These are phyloP conservation scores for Urocyon cinereoargenteus DNA, from an alignment of 2,797 vertebrate species.

Conservation along the genomic window DNA sequence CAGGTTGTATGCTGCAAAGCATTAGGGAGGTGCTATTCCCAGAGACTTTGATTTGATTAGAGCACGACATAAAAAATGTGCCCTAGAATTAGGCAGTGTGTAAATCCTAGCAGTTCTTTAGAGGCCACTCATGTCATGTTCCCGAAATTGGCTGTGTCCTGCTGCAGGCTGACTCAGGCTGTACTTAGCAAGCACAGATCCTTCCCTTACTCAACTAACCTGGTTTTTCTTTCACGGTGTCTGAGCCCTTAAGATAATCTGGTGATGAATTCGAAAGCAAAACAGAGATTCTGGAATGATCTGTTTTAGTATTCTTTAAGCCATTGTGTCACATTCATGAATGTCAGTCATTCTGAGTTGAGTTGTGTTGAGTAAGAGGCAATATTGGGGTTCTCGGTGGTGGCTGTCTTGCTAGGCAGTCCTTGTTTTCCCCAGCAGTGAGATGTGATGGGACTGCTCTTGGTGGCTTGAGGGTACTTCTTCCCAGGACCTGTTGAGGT, in stretches of 20 bases:
- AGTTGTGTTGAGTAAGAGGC: background rate
- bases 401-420: background rate
- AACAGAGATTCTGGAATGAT: background rate
- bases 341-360: background rate
- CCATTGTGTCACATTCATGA: background rate
- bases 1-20: background rate
- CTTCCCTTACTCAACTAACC: background rate
- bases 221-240: background rate
- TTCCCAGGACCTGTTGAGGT: background rate
- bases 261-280: background rate
- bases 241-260: background rate
- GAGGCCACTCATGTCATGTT: background rate
- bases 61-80: background rate
- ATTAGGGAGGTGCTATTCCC: background rate
- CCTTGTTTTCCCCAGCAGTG: background rate
- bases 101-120: background rate
- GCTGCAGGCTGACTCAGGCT: background rate
- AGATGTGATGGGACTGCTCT: background rate
- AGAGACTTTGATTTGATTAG: background rate
- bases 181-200: background rate
- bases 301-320: background rate
- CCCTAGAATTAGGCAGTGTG: background rate
- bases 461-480: background rate
- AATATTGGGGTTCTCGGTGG: accelerated
- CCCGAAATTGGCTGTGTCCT: background rate